Evolutionary conservation across 2,797 vertebrate species (phyloP).

Genomic region (Sebastes melanostomus): DNA sequence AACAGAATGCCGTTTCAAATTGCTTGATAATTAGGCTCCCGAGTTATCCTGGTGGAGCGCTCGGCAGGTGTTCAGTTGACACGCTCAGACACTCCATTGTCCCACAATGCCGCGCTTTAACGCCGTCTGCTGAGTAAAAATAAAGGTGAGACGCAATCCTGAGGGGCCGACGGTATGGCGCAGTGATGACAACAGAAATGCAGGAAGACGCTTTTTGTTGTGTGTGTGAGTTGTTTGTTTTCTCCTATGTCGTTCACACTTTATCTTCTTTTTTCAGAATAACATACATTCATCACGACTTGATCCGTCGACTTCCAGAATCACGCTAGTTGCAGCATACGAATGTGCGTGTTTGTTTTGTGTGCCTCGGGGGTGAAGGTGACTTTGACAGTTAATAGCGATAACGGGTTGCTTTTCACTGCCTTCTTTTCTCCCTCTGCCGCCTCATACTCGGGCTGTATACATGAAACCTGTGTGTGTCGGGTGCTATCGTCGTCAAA

Average conservation of each 20-base stretch:
- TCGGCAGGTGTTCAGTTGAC: constrained; percentile 67
- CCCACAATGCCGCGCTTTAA: constrained; percentile 27
- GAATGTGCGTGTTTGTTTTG: background rate
- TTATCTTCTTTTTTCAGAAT: background rate
- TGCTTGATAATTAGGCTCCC: constrained; percentile 74
- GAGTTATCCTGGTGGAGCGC: constrained; percentile 59
- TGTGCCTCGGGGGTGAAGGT: constrained; percentile 79
- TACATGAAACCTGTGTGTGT: constrained; percentile 81
- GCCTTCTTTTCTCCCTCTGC: constrained; percentile 53
- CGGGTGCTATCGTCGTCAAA: constrained; percentile 85
- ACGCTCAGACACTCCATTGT: constrained; percentile 28
- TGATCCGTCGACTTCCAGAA: constrained; percentile 5
- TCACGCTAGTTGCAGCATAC: background rate
- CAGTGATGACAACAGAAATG: background rate
- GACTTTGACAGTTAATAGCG: constrained; percentile 84
- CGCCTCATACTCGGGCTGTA: constrained; percentile 78
- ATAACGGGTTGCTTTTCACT: constrained; percentile 76
- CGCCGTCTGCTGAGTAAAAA: constrained; percentile 34
- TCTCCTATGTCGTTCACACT: background rate
- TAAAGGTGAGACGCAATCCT: constrained; percentile 9
- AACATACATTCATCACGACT: background rate
- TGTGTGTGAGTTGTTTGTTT: background rate
- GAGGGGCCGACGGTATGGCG: background rate
- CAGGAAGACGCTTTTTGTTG: background rate
- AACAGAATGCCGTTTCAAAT: constrained; percentile 70